Conservation (phyloP, 2,113 vertebrate genomes). For the Clarias macrocephalus region DNA sequence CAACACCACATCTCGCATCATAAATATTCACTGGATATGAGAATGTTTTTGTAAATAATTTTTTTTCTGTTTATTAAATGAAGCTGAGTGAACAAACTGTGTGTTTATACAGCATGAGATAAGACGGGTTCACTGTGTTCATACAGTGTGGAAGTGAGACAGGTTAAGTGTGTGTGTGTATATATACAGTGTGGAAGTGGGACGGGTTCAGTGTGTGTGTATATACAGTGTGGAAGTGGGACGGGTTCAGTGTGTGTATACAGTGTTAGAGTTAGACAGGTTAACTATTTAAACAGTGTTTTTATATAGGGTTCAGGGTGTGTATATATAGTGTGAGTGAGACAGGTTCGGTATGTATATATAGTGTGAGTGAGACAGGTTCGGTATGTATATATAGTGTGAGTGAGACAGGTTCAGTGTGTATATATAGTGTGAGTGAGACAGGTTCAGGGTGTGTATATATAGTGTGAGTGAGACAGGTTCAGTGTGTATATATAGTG, state of each 20-base stretch:
- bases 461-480: neutral
- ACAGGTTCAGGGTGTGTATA: neutral
- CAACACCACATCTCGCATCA: neutral
- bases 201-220: neutral
- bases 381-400: neutral
- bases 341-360: neutral
- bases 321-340: neutral
- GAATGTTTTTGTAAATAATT: slow-evolving; percentile 89
- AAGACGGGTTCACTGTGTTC: neutral
- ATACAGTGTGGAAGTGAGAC: neutral
- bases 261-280: neutral
- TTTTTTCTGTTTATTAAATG: slow-evolving; percentile 84
- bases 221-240: neutral
- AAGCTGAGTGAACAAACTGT: slow-evolving; percentile 70
- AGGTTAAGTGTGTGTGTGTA: neutral
- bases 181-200: neutral
- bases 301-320: too few relatives aligned
- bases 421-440: neutral
- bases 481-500: neutral
- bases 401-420: neutral
- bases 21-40: neutral
- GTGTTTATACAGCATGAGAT: neutral
- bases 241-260: neutral
- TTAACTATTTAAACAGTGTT: too few relatives aligned
- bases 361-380: too few relatives aligned